Conservation (phyloP, 2,797 vertebrate species). For the Propithecus perrieri region DNA sequence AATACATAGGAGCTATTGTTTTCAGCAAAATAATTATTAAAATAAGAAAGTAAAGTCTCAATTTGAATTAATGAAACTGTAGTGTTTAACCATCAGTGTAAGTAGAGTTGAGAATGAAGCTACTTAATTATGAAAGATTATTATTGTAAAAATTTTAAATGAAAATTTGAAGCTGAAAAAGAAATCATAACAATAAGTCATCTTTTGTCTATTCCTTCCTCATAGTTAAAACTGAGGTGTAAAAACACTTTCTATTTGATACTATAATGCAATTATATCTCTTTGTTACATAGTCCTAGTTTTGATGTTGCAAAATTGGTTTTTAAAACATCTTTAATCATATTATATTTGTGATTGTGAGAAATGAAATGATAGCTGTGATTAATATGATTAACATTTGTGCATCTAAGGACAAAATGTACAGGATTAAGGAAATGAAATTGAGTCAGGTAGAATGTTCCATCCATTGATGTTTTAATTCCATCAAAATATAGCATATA, state of each 20-base stretch:
- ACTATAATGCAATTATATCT: neutral
- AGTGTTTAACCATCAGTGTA: constrained; percentile 33
- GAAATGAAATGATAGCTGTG: constrained; percentile 35
- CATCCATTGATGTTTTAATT: neutral
- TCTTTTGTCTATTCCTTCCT: constrained; percentile 3
- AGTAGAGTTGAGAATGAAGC: neutral
- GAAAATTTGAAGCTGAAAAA: constrained; percentile 29
- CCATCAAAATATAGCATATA: neutral
- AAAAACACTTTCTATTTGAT: neutral
- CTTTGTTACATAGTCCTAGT: neutral
- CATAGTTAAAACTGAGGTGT: constrained; percentile 11
- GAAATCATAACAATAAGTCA: neutral
- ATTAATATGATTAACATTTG: constrained; percentile 40
- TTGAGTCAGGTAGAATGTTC: constrained; percentile 35
- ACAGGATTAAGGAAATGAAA: constrained; percentile 54
- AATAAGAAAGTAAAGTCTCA: neutral
- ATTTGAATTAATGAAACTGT: constrained; percentile 20
- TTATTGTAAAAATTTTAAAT: constrained; percentile 27
- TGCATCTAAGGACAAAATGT: neutral
- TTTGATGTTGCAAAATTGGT: constrained; percentile 28
- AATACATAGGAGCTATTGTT: neutral
- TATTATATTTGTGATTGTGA: constrained; percentile 12
- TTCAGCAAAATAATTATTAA: neutral
- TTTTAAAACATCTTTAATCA: constrained; percentile 6
- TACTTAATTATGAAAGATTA: constrained; percentile 11